A percentile compares a stretch with the other conserved stretches of the same genome.
Conservation (phyloP, 2,888 invertebrate genomes). For the Aquatica leii region DNA sequence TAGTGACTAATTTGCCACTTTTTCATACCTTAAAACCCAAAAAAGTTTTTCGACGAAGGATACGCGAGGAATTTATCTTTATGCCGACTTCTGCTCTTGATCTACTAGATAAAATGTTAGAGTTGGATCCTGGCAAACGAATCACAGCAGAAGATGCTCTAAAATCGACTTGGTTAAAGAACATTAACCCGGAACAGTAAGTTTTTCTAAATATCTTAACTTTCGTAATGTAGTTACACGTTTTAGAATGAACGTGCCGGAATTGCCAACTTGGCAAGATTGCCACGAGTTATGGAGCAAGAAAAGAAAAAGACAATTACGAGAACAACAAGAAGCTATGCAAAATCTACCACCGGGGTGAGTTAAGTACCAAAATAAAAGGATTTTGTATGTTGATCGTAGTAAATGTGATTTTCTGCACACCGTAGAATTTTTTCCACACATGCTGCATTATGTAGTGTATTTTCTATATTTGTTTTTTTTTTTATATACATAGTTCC, state of each 20-base stretch:
- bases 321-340: slow-evolving; percentile 74
- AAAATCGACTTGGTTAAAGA: slow-evolving; percentile 90
- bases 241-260: slow-evolving; percentile 80
- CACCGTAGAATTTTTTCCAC: background rate
- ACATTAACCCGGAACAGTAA: slow-evolving; percentile 89
- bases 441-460: background rate
- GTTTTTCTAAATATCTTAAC: slow-evolving; percentile 56
- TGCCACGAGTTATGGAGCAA: slow-evolving; percentile 99
- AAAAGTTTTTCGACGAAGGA: slow-evolving; percentile 84
- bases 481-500: background rate
- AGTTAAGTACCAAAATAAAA: slow-evolving; percentile 51
- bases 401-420: slow-evolving; percentile 11
- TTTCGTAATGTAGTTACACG: slow-evolving; percentile 23
- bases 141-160: slow-evolving; percentile 95
- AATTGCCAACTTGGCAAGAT: slow-evolving; percentile 95
- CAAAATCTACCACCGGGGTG: slow-evolving; percentile 64
- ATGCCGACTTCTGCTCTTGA: slow-evolving; percentile 90
- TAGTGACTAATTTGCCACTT: slow-evolving; percentile 90
- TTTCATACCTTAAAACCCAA: slow-evolving; percentile 93
- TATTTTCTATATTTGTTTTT: background rate
- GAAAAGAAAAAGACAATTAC: slow-evolving; percentile 84
- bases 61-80: slow-evolving; percentile 93
- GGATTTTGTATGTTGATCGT: slow-evolving; percentile 10
- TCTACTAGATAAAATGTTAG: slow-evolving; percentile 94
- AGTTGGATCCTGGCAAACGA: slow-evolving; percentile 91